Base-by-base conservation (phyloP, 2,888 invertebrate genomes). In the Amiota communis region DNA sequence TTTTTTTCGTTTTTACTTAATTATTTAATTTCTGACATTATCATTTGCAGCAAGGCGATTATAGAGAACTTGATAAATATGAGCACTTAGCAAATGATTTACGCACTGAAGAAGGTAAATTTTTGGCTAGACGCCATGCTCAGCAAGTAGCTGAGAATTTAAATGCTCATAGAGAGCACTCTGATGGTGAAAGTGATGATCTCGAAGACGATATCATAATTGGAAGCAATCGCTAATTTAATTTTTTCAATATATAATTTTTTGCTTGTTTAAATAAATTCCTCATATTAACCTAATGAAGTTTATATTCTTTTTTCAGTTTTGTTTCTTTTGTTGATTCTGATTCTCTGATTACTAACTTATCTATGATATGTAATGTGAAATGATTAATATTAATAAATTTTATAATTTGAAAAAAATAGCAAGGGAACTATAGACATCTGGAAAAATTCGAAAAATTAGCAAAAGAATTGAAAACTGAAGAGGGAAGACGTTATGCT, bases 381-480 rank as follows among this genome's bases (percentile, higher is more conserved):
- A 36, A 36, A 2, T 36, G 2, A 36, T 36, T 4, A 4, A 4
- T 36, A 36, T 4, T 36, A 36, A 36, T 36, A 36, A 36, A 36
- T 6, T 36, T 36, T 6, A 10, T 17, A 57, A 57, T 57, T n/a
- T 17, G n/a, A n/a, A 6, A 12, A 57, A 17, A 12, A 47, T n/a
- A 77, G 74, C 48, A 77, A 73, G 51, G 46, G 2, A 68, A 72
- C 48, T 76, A 72, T 23, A 59, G 74, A 1, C 20, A 71, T 17
- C 69, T 71, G 13, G 70, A 71, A 10, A 71, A 71, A 56, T 63
- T 68, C 46, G 70, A 74, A 11, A 49, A 65, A 46, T 49, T 76
- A 47, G 67, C 72, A 0, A 9, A 23, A 9, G 65, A 74, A 13
- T 20, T 76, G 65, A 48, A 12, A 6, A 15, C 49, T 3, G 74